A percentile compares a stretch with the other conserved stretches of the same genome.
Conservation (phyloP, 2,888 invertebrate species). For the Neocrepidodera transversa region DNA sequence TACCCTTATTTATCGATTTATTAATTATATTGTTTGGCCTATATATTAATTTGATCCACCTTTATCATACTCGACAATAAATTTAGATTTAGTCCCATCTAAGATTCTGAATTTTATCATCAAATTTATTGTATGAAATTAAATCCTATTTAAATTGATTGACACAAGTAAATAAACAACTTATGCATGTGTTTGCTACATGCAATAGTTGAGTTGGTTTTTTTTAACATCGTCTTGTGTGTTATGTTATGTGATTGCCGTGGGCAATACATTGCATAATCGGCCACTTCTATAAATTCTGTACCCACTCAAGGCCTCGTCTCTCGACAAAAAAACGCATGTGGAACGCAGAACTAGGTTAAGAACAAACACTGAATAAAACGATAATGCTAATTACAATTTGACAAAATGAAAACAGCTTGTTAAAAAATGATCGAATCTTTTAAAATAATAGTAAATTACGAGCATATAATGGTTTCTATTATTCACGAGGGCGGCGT, state of each 20-base stretch:
- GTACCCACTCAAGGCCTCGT: constrained; percentile 30
- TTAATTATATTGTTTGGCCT: too few relatives aligned
- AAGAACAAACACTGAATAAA: constrained; percentile 22
- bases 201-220: neutral
- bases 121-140: too few relatives aligned
- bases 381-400: neutral
- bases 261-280: constrained; percentile 23
- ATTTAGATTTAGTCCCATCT: too few relatives aligned
- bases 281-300: constrained; percentile 1
- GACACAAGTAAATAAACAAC: neutral
- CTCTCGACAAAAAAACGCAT: constrained; percentile 14
- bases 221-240: neutral
- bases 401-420: neutral
- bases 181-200: neutral
- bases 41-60: too few relatives aligned
- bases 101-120: too few relatives aligned
- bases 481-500: neutral
- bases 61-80: too few relatives aligned
- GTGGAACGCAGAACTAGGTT: constrained; percentile 29
- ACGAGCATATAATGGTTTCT: too few relatives aligned
- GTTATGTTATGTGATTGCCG: neutral
- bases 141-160: too few relatives aligned
- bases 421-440: too few relatives aligned
- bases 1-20: too few relatives aligned
- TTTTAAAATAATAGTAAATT: too few relatives aligned